Evolutionary conservation across 2,888 invertebrate genomes (phyloP), one percentile per base, ranked within the genome.

Genomic region (Pyrrhosoma nymphula): DNA sequence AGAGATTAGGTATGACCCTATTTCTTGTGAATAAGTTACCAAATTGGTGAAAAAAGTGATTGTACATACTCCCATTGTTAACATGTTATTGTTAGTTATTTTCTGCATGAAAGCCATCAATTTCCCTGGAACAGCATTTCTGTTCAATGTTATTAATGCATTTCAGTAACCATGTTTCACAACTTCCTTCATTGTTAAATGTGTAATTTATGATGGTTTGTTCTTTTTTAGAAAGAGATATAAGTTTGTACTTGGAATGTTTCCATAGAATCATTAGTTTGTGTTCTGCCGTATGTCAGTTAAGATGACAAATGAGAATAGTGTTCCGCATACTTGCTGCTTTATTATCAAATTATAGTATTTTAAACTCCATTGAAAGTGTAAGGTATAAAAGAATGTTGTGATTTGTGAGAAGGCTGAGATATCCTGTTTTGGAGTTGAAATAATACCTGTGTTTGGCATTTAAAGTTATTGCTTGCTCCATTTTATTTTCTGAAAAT

Each of bases 61-160:
- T 82, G 82, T 82, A 82, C 82, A 82, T 82, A 82, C 35, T 82
- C 30, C 82, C 35, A 82, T 82, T 82, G 82, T 82, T 82, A 69
- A 82, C 30, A 82, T 82, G 82, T 14, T 35, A 82, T 82, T 82
- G 82, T 82, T 82, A 12, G 82, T 82, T 82, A 82, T 82, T 35
- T 82, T 35, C 35, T 14, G 82, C n/a, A 35, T 30, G 26, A 82
- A 82, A 82, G 14, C 30, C 10, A 69, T n/a, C n/a, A 69, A 82
- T 82, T 82, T 82, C 30, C 26, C 4, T 18, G 35, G 82, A 82
- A 82, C 69, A 69, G 69, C n/a, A 69, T 69, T 69, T 69, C 69
- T 69, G 26, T 69, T n/a, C 69, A 69, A 35, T 82, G 12, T 35
- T 82, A 35, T 82, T n/a, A 82, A 82, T 82, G 35, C 82, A 16